Percentiles rank a stretch among this genome's conserved stretches.
These are phyloP conservation scores for Rousettus madagascariensis DNA, from an alignment of 2,797 vertebrate species.

Conservation along the genomic window DNA sequence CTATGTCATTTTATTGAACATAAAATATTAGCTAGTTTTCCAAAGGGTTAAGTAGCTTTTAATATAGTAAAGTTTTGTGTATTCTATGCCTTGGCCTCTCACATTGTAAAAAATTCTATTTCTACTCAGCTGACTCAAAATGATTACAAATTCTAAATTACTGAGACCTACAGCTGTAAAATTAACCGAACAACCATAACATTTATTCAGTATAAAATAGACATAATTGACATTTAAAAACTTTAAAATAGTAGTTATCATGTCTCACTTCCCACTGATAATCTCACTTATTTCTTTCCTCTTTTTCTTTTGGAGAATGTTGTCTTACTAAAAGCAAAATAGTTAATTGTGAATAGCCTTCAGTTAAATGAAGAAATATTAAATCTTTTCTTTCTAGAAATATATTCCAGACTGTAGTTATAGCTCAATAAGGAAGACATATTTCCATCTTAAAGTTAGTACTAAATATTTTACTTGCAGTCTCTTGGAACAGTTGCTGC, in stretches of 20 bases:
- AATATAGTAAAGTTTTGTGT: neutral
- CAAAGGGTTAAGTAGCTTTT: neutral
- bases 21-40: neutral
- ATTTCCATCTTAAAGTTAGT: conserved; percentile 77
- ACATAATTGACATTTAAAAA: neutral
- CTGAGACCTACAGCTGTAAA: neutral
- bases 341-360: neutral
- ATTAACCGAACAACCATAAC: neutral
- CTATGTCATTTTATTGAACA: neutral
- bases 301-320: neutral
- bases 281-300: neutral
- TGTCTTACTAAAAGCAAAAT: neutral
- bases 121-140: neutral
- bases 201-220: neutral
- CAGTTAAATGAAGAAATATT: conserved; percentile 53
- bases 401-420: conserved; percentile 67
- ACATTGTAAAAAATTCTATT: conserved; percentile 25
- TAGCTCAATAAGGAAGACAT: conserved; percentile 75
- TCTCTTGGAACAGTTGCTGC: conserved; percentile 70
- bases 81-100: neutral
- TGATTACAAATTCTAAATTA: neutral
- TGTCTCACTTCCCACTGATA: neutral
- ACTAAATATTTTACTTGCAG: conserved; percentile 79
- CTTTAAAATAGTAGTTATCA: neutral
- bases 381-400: conserved; percentile 61